A percentile compares a stretch with the other conserved stretches of the same genome.
Conservation (phyloP, 2,888 invertebrate species). For the Zaprionus bogoriensis region DNA sequence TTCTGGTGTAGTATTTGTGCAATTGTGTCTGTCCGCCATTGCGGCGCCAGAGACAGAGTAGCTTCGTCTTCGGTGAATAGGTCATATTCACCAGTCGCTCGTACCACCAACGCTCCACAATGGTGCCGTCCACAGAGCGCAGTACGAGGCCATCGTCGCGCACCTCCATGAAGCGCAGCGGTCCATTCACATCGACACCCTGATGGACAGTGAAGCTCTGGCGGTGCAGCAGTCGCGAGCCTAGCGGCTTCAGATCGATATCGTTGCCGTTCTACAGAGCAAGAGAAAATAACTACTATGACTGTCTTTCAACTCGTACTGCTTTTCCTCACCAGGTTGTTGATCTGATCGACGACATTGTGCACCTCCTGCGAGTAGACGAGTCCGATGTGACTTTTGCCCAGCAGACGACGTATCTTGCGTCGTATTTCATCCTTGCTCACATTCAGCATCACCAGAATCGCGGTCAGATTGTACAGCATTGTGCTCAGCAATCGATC, state of each 20-base stretch:
- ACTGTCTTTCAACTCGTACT: too few relatives aligned
- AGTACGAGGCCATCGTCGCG: conserved; percentile 97
- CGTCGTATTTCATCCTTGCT: conserved; percentile 92
- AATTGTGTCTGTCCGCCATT: conserved; percentile 97
- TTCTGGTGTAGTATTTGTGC: conserved; percentile 99
- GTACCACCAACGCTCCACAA: conserved; percentile 99
- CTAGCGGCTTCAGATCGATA: conserved; percentile 97
- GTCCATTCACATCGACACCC: conserved; percentile 95
- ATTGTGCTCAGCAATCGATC: conserved; percentile 97
- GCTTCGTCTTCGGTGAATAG: conserved; percentile 98
- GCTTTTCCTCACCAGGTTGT: conserved; percentile 92
- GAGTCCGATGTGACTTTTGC: conserved; percentile 99
- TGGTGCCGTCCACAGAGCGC: conserved; percentile 91
- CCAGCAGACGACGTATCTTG: conserved; percentile 94
- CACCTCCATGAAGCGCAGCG: conserved; percentile 94
- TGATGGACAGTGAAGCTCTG: conserved; percentile 99
- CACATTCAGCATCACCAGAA: conserved; percentile 96
- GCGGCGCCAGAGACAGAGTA: conserved; percentile 98
- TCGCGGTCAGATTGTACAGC: conserved; percentile 97
- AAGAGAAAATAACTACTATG: too few relatives aligned
- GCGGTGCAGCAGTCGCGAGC: conserved; percentile 95
- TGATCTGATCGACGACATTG: conserved; percentile 96
- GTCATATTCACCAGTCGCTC: conserved; percentile 99
- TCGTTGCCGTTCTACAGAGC: conserved; percentile 95
- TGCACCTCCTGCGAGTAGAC: conserved; percentile 99